Evolutionary conservation across 2,888 invertebrate genomes (phyloP).

Genomic region (Meloe dianella): DNA sequence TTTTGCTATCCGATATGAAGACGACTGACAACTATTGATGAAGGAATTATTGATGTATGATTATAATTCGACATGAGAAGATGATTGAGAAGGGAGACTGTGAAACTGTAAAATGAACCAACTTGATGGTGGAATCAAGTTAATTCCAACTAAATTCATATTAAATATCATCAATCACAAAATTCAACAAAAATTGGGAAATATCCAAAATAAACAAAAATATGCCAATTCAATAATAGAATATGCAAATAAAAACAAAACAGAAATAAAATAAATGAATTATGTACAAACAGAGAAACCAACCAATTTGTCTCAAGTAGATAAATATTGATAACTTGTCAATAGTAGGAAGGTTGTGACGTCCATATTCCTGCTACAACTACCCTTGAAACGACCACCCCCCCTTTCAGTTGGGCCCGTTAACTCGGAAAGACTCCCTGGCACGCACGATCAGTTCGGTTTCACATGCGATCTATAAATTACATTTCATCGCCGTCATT

Average conservation of each 20-base stretch:
- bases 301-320: constrained; percentile 36
- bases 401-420: too few relatives aligned
- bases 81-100: constrained; percentile 8
- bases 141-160: not conserved
- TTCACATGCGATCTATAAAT: constrained; percentile 27
- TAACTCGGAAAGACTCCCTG: constrained; percentile 11
- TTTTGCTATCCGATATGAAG: not conserved
- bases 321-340: constrained; percentile 33
- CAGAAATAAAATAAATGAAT: not conserved
- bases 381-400: not conserved
- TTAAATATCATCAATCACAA: constrained; percentile 5
- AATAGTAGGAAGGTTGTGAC: constrained; percentile 22
- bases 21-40: not conserved
- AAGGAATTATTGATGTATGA: not conserved
- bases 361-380: not conserved
- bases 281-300: constrained; percentile 14
- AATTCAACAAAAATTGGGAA: not conserved
- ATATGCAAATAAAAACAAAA: too few relatives aligned
- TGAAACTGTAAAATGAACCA: constrained; percentile 31
- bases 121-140: not conserved
- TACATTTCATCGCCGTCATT: constrained; percentile 26
- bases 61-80: not conserved
- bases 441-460: constrained; percentile 20
- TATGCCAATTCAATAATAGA: too few relatives aligned
- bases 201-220: not conserved